These are phyloP conservation scores for Hyppa rectilinea DNA, from an alignment of 2,888 invertebrate genomes.

Conservation along the genomic window DNA sequence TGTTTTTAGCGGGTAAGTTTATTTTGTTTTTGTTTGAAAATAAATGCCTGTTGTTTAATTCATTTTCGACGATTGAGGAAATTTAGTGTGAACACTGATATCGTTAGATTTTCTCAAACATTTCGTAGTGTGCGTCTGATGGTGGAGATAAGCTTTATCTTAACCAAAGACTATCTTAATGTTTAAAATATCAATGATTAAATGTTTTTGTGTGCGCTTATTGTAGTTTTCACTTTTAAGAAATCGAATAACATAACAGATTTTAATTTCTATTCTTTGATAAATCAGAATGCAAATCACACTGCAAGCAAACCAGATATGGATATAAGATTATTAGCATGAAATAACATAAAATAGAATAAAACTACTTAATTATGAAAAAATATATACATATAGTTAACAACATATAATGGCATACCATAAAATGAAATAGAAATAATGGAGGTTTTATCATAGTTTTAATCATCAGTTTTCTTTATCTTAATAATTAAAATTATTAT, in stretches of 20 bases:
- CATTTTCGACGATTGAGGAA: background rate
- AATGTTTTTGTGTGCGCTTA: background rate
- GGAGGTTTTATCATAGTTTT: constrained; percentile 29
- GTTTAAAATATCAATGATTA: background rate
- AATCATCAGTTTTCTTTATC: constrained; percentile 29
- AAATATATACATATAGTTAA: constrained; percentile 14
- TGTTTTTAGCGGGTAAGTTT: constrained; percentile 75
- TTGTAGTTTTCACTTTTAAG: constrained; percentile 40
- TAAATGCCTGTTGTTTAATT: background rate
- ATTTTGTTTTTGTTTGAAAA: constrained; percentile 15
- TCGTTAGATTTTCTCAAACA: background rate
- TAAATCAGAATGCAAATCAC: constrained; percentile 9
- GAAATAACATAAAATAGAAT: constrained; percentile 26
- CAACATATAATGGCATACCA: constrained; percentile 15
- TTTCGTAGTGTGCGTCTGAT: background rate
- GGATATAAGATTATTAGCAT: background rate
- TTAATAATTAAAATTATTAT: constrained; percentile 28
- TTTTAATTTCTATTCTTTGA: background rate
- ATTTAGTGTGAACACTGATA: constrained; percentile 1
- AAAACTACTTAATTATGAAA: constrained; percentile 21
- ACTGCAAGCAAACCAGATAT: constrained; percentile 2
- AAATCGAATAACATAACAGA: constrained; percentile 5
- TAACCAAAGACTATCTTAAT: constrained; percentile 2
- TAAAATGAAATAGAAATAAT: constrained; percentile 26
- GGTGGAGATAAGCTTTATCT: constrained; percentile 19